Conservation (phyloP, 2,888 invertebrate genomes). For the Hypercompe scribonia region DNA sequence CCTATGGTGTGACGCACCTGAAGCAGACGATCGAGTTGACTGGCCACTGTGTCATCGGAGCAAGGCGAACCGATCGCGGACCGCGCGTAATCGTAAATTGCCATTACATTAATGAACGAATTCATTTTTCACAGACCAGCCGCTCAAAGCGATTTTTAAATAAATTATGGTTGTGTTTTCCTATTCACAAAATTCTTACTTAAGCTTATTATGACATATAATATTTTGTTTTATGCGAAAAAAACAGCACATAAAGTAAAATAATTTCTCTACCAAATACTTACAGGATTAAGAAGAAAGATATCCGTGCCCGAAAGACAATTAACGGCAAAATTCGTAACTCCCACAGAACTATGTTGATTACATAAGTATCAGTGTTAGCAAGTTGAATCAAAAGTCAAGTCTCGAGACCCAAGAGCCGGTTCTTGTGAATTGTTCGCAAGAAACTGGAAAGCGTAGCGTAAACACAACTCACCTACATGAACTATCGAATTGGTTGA, state of each 20-base stretch:
- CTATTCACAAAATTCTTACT: too few species aligned
- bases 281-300: not conserved
- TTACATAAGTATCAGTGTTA: not conserved
- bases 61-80: conserved; percentile 64
- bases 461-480: not conserved
- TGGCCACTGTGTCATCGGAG: conserved; percentile 74
- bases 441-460: not conserved
- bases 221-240: not conserved
- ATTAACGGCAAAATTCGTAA: not conserved
- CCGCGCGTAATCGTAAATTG: conserved; percentile 59
- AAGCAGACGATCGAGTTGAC: conserved; percentile 55
- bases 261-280: not conserved
- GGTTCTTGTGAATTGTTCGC: not conserved
- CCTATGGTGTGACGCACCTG: conserved; percentile 58
- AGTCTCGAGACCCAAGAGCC: not conserved
- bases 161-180: not conserved
- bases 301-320: not conserved
- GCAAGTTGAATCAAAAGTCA: not conserved
- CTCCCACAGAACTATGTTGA: not conserved
- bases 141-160: conserved; percentile 1
- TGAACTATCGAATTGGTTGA: not conserved
- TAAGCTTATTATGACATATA: not conserved
- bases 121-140: conserved; percentile 20
- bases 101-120: conserved; percentile 46
- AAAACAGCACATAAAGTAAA: too few species aligned